Percentiles rank a stretch among this genome's conserved stretches.
These are phyloP conservation scores for Vulpes lagopus DNA, from an alignment of 2,113 vertebrate genomes.

Conservation along the genomic window DNA sequence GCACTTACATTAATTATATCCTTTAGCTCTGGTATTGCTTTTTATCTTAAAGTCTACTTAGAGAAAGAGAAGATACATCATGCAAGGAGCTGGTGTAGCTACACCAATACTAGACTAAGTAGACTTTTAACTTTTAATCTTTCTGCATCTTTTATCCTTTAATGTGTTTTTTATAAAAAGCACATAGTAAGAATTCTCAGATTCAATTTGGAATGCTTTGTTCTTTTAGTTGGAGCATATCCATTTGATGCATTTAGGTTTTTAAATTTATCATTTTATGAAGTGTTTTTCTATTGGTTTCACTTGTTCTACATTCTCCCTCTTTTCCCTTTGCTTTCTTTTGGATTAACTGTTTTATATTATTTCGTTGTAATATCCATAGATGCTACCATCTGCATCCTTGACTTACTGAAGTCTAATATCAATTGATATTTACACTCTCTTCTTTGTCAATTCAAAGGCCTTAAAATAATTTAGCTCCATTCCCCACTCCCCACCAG, in stretches of 20 bases:
- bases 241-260: background rate
- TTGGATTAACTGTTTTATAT: background rate
- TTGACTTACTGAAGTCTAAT: background rate
- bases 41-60: slow-evolving; percentile 47
- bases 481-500: background rate
- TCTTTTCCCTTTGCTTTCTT: background rate
- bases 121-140: background rate
- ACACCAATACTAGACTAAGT: too few relatives aligned
- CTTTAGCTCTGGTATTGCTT: background rate
- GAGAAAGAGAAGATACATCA: too few relatives aligned
- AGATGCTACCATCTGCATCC: background rate
- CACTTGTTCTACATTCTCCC: background rate
- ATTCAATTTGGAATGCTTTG: background rate
- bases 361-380: background rate
- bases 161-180: background rate
- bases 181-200: background rate
- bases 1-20: too few relatives aligned
- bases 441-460: slow-evolving; percentile 38
- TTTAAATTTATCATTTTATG: background rate
- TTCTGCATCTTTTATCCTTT: background rate
- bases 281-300: slow-evolving; percentile 26
- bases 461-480: slow-evolving; percentile 20
- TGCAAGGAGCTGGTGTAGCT: background rate
- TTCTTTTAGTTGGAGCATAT: background rate
- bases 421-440: background rate